phyloP scores from a whole-genome alignment of 2,797 vertebrate species.

The Apogon talboti region DNA sequence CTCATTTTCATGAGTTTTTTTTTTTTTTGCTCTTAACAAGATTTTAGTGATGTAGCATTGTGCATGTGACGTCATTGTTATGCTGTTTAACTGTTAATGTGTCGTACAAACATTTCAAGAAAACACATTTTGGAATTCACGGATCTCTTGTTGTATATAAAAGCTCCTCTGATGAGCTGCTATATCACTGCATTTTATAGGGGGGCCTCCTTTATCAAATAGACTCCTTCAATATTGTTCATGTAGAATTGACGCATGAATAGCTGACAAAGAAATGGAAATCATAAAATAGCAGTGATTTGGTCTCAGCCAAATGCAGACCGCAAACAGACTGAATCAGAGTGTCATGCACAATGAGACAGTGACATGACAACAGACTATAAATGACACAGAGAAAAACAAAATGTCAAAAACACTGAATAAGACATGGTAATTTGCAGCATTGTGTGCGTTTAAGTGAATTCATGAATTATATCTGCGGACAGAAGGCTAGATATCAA shows the following conservation, averaged over 20 bases:
- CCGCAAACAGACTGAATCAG: slow-evolving; percentile 43
- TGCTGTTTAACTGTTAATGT: too few species aligned
- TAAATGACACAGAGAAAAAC: slow-evolving; percentile 28
- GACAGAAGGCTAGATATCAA: not conserved
- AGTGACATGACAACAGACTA: slow-evolving; percentile 29
- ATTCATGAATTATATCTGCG: not conserved
- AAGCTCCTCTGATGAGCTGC: too few species aligned
- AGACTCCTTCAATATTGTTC: too few species aligned
- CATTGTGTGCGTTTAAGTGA: not conserved
- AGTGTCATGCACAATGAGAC: slow-evolving; percentile 27
- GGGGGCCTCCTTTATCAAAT: too few species aligned
- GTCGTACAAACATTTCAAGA: too few species aligned
- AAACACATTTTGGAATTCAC: too few species aligned
- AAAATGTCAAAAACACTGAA: slow-evolving; percentile 42
- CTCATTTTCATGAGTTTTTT: slow-evolving; percentile 30
- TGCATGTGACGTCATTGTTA: too few species aligned
- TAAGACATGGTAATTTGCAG: slow-evolving; percentile 9
- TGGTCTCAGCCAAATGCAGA: slow-evolving; percentile 8
- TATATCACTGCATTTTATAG: too few species aligned
- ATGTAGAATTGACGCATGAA: not conserved
- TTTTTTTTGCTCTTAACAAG: slow-evolving; percentile 11
- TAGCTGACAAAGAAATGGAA: not conserved
- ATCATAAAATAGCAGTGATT: slow-evolving; percentile 16
- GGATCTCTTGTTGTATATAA: too few species aligned
- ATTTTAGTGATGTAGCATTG: slow-evolving; percentile 9